A percentile compares a stretch with the other conserved stretches of the same genome.
phyloP scores from a whole-genome alignment of 2,888 invertebrate genomes.

The Diarsia mendica region DNA sequence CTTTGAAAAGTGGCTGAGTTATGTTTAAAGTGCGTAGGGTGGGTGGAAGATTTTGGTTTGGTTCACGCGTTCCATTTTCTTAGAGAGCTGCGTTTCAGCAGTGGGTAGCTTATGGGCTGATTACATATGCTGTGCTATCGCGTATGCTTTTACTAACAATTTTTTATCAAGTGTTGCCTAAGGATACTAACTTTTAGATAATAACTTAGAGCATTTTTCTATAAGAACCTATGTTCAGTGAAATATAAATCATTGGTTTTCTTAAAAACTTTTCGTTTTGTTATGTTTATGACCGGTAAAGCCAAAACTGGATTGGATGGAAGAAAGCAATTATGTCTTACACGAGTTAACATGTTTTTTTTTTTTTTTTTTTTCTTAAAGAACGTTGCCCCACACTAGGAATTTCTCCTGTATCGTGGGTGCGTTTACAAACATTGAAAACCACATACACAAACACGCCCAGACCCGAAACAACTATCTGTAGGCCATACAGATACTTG shows the following conservation, averaged over 20 bases:
- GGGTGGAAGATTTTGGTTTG: not conserved
- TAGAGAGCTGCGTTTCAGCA: not conserved
- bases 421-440: too few species aligned
- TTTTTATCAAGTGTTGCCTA: not conserved
- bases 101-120: not conserved
- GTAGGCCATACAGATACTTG: too few species aligned
- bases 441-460: too few species aligned
- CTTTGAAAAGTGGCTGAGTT: slow-evolving; percentile 31
- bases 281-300: not conserved
- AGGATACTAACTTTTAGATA: too few species aligned
- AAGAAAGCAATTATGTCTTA: not conserved
- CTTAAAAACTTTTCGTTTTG: not conserved
- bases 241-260: too few species aligned
- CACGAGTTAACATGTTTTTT: not conserved
- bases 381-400: too few species aligned
- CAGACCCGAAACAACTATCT: too few species aligned
- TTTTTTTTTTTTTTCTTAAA: too few species aligned
- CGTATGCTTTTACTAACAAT: not conserved
- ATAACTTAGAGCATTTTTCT: too few species aligned
- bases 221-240: too few species aligned
- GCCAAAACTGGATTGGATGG: not conserved
- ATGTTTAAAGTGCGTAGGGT: slow-evolving; percentile 14
- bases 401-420: too few species aligned
- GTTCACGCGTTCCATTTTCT: not conserved
- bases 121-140: not conserved